phyloP scores from a whole-genome alignment of 2,888 invertebrate species.

The Tubulanus polymorphus region DNA sequence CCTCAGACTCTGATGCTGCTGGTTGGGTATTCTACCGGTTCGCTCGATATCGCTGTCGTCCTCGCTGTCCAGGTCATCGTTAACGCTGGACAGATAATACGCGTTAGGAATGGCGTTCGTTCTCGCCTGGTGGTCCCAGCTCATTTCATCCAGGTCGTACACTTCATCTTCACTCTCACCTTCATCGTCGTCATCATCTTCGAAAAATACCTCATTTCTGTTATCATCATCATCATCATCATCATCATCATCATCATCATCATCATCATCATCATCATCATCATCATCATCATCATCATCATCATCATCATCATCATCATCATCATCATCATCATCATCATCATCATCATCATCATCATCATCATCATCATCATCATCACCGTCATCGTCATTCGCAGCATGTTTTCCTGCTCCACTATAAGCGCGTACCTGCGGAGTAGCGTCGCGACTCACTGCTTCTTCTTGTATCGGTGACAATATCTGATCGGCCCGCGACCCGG shows the following conservation, averaged over 20 bases:
- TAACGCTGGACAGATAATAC: too few species aligned
- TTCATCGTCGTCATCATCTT: neutral
- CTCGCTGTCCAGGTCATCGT: too few species aligned
- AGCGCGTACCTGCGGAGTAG: neutral
- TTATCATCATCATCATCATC: neutral
- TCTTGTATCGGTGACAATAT: too few species aligned
- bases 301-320: constrained; percentile 12
- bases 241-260: neutral
- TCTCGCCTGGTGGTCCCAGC: too few species aligned
- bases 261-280: neutral
- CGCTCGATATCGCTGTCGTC: too few species aligned
- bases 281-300: constrained; percentile 3
- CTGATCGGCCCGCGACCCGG: too few species aligned
- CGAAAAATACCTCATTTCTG: neutral
- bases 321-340: constrained; percentile 15
- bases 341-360: constrained; percentile 16
- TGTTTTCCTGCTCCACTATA: neutral
- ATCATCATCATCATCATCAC: constrained; percentile 16
- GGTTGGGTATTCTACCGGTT: too few species aligned
- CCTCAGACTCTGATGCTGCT: too few species aligned
- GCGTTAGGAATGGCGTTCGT: too few species aligned
- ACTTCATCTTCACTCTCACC: too few species aligned
- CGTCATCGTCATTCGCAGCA: neutral
- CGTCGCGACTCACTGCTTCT: too few species aligned
- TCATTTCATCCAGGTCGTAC: too few species aligned